These are phyloP conservation scores for Tragulus kanchil DNA, from an alignment of 2,113 vertebrate species.

Conservation along the genomic window DNA sequence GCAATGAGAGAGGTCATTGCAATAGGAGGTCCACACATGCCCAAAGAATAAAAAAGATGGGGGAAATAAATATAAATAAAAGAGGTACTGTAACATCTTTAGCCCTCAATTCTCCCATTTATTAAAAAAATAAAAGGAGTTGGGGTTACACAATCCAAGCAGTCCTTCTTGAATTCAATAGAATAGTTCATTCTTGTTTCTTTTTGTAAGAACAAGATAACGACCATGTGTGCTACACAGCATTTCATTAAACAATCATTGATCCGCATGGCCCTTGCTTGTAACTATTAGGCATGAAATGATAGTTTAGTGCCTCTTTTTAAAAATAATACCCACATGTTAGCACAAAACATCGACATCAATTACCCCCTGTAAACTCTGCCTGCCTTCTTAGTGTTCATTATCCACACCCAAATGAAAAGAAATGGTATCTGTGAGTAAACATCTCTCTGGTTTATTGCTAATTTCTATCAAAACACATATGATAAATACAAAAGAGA, in stretches of 20 bases:
- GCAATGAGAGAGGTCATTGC: too few relatives aligned
- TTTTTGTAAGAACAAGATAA: conserved; percentile 58
- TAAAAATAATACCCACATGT: conserved; percentile 40
- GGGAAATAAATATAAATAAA: too few relatives aligned
- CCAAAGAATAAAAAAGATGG: too few relatives aligned
- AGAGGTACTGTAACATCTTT: background rate
- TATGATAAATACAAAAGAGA: conserved; percentile 65
- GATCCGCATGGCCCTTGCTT: background rate
- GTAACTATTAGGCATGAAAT: conserved; percentile 29
- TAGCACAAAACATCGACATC: conserved; percentile 43
- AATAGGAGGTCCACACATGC: too few relatives aligned
- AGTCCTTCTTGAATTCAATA: background rate
- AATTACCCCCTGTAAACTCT: conserved; percentile 52
- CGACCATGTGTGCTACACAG: background rate
- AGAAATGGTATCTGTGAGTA: conserved; percentile 28
- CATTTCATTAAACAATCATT: conserved; percentile 63
- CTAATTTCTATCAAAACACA: conserved; percentile 63
- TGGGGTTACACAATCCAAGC: background rate
- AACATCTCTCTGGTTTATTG: conserved; percentile 60
- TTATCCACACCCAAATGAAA: conserved; percentile 66
- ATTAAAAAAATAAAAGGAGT: background rate
- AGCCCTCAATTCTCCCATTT: background rate
- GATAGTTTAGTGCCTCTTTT: conserved; percentile 40
- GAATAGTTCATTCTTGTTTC: background rate
- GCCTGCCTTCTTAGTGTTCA: conserved; percentile 5